These are phyloP conservation scores for Drosophila picticornis DNA, from an alignment of 2,888 invertebrate genomes.

Conservation along the genomic window DNA sequence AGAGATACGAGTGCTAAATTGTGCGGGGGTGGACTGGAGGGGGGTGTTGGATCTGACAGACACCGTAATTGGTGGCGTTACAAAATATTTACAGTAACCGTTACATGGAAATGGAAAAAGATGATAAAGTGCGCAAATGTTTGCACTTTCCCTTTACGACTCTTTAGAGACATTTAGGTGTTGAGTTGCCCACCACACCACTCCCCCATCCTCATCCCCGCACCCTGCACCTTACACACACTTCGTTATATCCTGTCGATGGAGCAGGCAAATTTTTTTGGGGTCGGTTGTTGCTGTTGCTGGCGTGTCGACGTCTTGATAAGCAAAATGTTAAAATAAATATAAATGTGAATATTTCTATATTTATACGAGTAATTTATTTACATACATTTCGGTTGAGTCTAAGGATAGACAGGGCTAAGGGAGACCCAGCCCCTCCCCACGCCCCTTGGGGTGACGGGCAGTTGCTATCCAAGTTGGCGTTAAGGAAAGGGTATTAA, in stretches of 20 bases:
- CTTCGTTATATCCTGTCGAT: background rate
- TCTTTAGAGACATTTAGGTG: conserved; percentile 74
- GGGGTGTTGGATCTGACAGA: conserved; percentile 34
- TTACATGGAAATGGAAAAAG: conserved; percentile 76
- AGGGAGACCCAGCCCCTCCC: background rate
- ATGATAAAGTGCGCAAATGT: conserved; percentile 81
- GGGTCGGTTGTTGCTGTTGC: conserved; percentile 13
- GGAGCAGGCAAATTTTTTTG: conserved; percentile 5
- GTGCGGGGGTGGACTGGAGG: background rate
- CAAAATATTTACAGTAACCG: conserved; percentile 80
- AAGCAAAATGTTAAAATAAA: conserved; percentile 49
- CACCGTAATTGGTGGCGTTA: conserved; percentile 77
- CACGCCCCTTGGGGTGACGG: too few species aligned
- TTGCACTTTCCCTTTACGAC: conserved; percentile 81
- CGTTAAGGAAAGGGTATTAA: conserved; percentile 6
- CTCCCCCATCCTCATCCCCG: background rate
- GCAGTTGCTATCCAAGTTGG: conserved; percentile 20
- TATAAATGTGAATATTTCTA: conserved; percentile 49
- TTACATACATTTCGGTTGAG: conserved; percentile 9
- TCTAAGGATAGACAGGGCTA: background rate
- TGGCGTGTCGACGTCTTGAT: conserved; percentile 69
- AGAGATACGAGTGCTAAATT: conserved; percentile 20
- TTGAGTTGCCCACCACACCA: conserved; percentile 9
- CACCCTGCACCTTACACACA: background rate
- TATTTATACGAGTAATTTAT: conserved; percentile 53